These are phyloP conservation scores for Microcebus lehilahytsara DNA, from an alignment of 2,113 vertebrate species.

Conservation along the genomic window DNA sequence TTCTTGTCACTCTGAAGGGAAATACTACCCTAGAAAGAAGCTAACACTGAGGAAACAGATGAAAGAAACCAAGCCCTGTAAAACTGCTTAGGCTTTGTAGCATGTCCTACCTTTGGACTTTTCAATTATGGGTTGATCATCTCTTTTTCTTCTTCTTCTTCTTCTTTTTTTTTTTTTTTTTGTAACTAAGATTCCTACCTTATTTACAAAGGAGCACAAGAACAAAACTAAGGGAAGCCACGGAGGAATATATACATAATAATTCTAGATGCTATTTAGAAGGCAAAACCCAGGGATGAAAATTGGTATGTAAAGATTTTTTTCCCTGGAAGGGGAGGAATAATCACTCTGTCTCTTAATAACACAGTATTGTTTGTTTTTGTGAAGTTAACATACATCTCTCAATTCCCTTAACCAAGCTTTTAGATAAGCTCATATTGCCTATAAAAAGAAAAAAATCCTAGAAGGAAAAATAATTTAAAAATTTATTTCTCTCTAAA, in stretches of 20 bases:
- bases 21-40: background rate
- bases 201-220: background rate
- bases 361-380: background rate
- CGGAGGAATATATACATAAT: background rate
- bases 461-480: background rate
- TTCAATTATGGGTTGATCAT: background rate
- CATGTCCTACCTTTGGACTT: background rate
- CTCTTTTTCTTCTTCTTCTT: background rate
- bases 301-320: background rate
- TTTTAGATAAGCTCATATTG: background rate
- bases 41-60: background rate
- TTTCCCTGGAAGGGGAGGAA: background rate
- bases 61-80: background rate
- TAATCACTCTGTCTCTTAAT: background rate
- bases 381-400: background rate
- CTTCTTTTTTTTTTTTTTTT: background rate
- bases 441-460: background rate
- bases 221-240: background rate
- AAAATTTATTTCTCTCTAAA: slow-evolving; percentile 26
- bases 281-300: background rate
- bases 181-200: background rate
- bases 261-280: background rate
- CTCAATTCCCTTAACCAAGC: background rate
- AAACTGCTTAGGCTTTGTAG: background rate
- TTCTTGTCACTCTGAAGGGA: background rate